Evolutionary conservation across 1,140 invertebrate genomes (phyloP), one percentile per base, ranked within the genome.

Genomic region (Periplaneta americana): DNA sequence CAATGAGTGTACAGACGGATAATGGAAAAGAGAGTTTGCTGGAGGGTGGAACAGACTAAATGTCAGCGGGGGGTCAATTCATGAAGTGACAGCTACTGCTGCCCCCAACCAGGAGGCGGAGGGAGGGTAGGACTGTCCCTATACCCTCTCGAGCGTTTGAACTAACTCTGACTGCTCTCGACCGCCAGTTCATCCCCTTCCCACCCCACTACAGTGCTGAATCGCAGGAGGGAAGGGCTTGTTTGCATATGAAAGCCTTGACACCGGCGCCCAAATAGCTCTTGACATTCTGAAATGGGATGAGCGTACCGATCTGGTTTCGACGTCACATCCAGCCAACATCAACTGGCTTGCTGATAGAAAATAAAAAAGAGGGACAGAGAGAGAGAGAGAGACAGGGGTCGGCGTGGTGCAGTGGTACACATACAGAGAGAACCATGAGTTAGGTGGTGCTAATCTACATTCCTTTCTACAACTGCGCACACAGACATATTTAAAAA

Each of bases 241-340:
- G 77, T 78, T 78, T 78, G 77, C 77, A 78, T 78, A 78, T 78
- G 77, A 78, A 78, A 78, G 77, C 77, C 34, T 37, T 78, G 77
- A 78, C 77, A 48, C 77, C 77, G 77, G 32, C 77, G 34, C 36
- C 77, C 77, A 78, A 78, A 78, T 78, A 78, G 77, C 77, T 35
- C 77, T 78, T 78, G 77, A 78, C 77, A 34, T 48, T 13, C 77
- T 78, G 77, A 36, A 78, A 48, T 37, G 28, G 33, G 77, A 39
- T 31, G 39, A 78, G 77, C 34, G 35, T 22, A 36, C 32, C 34
- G 77, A 78, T 78, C 77, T 78, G 77, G 77, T 78, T 36, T 39
- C 77, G 77, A 78, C 77, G 77, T 78, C 77, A 78, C 28, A 36
- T 78, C n/a, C 77, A 78, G 77, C 77, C 77, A 78, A 48, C 77